Base-by-base conservation (phyloP, 2,888 invertebrate species). In the Lasioglossum leucozonium region DNA sequence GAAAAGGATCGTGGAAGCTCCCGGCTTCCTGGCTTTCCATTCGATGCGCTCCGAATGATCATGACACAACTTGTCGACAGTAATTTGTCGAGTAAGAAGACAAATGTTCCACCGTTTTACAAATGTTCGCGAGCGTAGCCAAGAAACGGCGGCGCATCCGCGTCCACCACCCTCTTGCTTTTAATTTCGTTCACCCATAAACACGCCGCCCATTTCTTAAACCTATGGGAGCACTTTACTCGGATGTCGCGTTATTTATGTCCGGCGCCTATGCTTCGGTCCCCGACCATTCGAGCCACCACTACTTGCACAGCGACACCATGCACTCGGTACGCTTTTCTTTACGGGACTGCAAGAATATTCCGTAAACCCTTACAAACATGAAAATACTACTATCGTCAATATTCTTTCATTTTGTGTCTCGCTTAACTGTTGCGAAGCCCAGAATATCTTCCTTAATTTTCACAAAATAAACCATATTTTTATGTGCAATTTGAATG, bases 191-290 rank as follows among this genome's bases (percentile, higher is more conserved):
- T 71, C 62, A n/a, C 13, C 65, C 16, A 55, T 55, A 18, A 26
- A 62, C 73, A 22, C 37, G 22, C 55, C 37, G 42, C 30, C 81
- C 71, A 77, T 62, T 58, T 75, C 77, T 79, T 77, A 80, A 85
- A 87, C 82, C 82, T 40, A 37, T 55, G 75, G 75, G 79, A 82
- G 58, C 73, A 72, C 65, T 84, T 84, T 62, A 3, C 77, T 47
- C 47, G 72, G 65, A 76, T 79, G 81, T 75, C 55, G 72, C 55
- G 71, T 86, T 73, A 79, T 77, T 77, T 73, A 79, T 51, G 72
- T 62, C 30, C 16, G 16, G 13, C 30, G 6, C 6, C 30, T 62
- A 30, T 30, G 30, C 62, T 62, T 62, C 30, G 30, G 51, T 55
- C n/a, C 0, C 55, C 11, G n/a, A n/a, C 55, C n/a, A 55, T 55